phyloP scores from a whole-genome alignment of 2,888 invertebrate species.

The Chrysina gloriosa region DNA sequence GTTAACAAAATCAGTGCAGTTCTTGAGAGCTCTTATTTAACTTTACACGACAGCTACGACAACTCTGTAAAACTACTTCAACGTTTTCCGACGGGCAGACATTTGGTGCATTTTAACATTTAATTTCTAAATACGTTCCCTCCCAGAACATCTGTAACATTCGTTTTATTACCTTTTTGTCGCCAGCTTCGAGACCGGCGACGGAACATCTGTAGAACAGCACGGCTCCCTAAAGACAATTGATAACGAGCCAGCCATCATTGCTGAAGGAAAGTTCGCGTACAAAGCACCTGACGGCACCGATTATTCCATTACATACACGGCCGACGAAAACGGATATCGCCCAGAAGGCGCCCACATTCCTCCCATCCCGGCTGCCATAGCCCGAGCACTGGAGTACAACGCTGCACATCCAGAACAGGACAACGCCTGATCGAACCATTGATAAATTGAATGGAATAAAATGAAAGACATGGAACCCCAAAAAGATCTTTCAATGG shows the following conservation, averaged over 20 bases:
- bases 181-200: conserved; percentile 36
- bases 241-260: conserved; percentile 35
- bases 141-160: background rate
- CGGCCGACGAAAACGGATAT: conserved; percentile 40
- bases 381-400: conserved; percentile 34
- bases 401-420: conserved; percentile 39
- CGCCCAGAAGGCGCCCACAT: conserved; percentile 39
- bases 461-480: background rate
- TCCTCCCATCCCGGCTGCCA: conserved; percentile 37
- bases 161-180: background rate
- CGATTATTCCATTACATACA: conserved; percentile 32
- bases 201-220: conserved; percentile 39
- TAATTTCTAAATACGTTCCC: background rate
- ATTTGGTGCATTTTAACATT: background rate
- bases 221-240: conserved; percentile 35
- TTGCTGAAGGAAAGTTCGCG: conserved; percentile 39
- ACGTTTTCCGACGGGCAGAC: background rate
- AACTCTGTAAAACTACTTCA: background rate
- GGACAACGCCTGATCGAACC: conserved; percentile 11
- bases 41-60: background rate
- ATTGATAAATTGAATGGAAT: background rate
- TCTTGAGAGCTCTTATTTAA: no score
- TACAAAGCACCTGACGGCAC: conserved; percentile 39
- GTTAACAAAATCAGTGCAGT: no score
- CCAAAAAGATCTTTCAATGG: background rate